Percentiles rank a stretch among this genome's conserved stretches.
Evolutionary conservation across 2,888 invertebrate genomes (phyloP).

Genomic region (Ditylenchus weischeri): DNA sequence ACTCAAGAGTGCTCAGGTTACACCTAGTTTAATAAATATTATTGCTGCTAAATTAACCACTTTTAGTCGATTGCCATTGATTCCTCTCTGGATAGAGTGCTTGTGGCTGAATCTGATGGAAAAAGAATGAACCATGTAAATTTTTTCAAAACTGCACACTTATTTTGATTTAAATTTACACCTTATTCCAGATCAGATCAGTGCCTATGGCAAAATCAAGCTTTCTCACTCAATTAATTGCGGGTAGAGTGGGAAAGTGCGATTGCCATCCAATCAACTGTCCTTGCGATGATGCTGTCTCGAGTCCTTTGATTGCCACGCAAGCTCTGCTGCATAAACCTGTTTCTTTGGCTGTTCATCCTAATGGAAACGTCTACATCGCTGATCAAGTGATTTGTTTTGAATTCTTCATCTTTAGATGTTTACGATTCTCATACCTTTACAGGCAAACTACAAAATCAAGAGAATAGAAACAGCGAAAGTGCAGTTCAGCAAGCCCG

Average conservation of each 20-base stretch:
- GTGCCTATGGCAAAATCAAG: background rate
- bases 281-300: conserved; percentile 53
- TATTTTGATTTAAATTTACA: too few relatives aligned
- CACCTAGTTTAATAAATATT: too few relatives aligned
- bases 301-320: conserved; percentile 23
- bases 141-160: too few relatives aligned
- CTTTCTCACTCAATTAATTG: background rate
- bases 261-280: conserved; percentile 60
- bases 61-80: conserved; percentile 82
- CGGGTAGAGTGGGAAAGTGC: conserved; percentile 56
- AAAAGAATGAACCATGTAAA: conserved; percentile 76
- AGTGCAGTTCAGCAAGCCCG: conserved; percentile 17
- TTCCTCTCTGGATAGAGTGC: conserved; percentile 79
- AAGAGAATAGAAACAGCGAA: conserved; percentile 22
- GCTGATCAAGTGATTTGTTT: conserved; percentile 70
- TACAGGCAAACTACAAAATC: conserved; percentile 67
- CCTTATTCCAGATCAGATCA: background rate
- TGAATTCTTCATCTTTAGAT: background rate
- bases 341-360: conserved; percentile 78
- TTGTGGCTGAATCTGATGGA: conserved; percentile 86
- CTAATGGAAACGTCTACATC: conserved; percentile 89
- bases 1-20: conserved; percentile 70
- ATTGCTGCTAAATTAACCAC: too few relatives aligned
- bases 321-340: conserved; percentile 45
- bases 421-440: background rate